Evolutionary conservation across 2,797 vertebrate species (phyloP).

Genomic region (Gobio occitaniae): DNA sequence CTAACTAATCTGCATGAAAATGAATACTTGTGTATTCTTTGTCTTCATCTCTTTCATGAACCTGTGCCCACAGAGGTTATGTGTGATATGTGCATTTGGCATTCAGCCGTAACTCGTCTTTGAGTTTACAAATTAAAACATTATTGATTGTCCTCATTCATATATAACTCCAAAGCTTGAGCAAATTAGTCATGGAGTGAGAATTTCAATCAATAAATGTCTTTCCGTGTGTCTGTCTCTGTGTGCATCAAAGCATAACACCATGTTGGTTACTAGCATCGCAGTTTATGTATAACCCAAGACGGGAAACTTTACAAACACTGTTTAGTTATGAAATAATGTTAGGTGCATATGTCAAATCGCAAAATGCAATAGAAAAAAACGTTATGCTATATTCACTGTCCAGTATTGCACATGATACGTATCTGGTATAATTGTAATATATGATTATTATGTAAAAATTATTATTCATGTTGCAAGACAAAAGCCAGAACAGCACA

Average conservation of each 20-base stretch:
- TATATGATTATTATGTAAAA: not conserved
- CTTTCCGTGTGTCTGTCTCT: not conserved
- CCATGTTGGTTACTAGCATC: not conserved
- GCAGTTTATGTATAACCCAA: not conserved
- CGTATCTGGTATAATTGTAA: not conserved
- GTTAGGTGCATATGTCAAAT: not conserved
- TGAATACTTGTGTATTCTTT: not conserved
- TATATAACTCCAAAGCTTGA: conserved; percentile 20
- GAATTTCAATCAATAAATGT: conserved; percentile 23
- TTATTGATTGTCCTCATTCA: conserved; percentile 30
- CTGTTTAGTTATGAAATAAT: not conserved
- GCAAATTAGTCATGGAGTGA: conserved; percentile 13
- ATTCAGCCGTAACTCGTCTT: not conserved
- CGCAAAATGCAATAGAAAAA: too few relatives aligned
- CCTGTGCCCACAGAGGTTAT: not conserved
- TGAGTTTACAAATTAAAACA: conserved; percentile 20
- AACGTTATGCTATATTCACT: not conserved
- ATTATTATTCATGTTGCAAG: not conserved
- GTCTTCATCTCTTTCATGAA: conserved; percentile 12
- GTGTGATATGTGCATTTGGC: not conserved
- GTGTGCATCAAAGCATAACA: not conserved
- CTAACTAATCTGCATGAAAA: conserved; percentile 6
- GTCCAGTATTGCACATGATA: not conserved
- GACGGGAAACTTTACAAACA: not conserved
- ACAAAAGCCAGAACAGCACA: not conserved